Evolutionary conservation across 2,113 vertebrate species (phyloP).

Genomic region (Indri indri): DNA sequence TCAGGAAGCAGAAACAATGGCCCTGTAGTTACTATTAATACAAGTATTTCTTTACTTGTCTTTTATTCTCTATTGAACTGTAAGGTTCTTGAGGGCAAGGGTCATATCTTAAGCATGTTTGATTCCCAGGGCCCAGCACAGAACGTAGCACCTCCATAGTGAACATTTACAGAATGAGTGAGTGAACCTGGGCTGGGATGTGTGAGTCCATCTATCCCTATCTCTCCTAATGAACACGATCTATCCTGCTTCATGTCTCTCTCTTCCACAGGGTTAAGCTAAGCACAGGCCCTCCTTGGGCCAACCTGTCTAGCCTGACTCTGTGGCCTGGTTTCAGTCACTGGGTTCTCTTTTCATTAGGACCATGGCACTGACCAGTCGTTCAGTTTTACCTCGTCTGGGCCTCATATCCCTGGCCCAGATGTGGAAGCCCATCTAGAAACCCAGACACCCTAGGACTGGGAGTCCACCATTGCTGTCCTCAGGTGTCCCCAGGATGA

Average conservation of each 20-base stretch:
- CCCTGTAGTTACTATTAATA: not conserved
- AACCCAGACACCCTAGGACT: not conserved
- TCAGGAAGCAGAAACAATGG: not conserved
- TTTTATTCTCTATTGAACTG: not conserved
- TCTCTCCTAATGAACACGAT: not conserved
- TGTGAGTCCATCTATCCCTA: not conserved
- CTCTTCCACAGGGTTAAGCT: not conserved
- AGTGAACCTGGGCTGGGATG: not conserved
- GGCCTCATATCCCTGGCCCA: not conserved
- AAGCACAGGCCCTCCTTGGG: not conserved
- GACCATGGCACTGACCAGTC: not conserved
- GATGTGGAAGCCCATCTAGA: not conserved
- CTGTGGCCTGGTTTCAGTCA: not conserved
- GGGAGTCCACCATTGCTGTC: not conserved
- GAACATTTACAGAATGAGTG: not conserved
- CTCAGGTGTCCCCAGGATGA: not conserved
- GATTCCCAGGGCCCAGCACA: not conserved
- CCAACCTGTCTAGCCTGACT: not conserved
- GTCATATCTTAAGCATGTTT: not conserved
- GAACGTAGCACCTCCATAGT: not conserved
- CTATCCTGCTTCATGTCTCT: not conserved
- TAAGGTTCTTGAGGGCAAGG: not conserved
- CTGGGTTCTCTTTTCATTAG: not conserved
- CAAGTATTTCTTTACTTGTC: not conserved
- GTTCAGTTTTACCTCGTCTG: not conserved